Percentiles rank a stretch among this genome's conserved stretches.
Conservation (phyloP, 2,113 vertebrate genomes). For the Spermophilus dauricus region DNA sequence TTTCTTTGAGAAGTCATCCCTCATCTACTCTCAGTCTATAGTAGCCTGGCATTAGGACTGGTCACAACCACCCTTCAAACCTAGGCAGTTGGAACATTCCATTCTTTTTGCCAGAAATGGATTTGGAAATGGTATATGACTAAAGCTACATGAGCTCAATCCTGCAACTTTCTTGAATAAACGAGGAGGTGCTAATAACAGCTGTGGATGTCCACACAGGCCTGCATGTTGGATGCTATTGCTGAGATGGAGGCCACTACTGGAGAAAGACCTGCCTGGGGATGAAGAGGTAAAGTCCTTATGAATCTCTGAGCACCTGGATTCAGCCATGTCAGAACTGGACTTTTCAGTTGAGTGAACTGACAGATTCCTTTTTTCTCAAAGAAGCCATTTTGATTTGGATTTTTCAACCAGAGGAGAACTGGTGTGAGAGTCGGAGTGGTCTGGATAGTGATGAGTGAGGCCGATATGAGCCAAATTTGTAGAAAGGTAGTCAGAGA, state of each 20-base stretch:
- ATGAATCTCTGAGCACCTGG: background rate
- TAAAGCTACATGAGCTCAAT: background rate
- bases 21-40: background rate
- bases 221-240: accelerated
- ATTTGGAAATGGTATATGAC: background rate
- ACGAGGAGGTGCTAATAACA: background rate
- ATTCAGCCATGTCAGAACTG: background rate
- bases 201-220: no score
- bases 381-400: background rate
- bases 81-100: background rate
- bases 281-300: background rate
- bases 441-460: background rate
- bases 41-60: background rate
- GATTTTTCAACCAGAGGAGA: background rate
- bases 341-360: background rate
- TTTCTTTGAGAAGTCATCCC: background rate
- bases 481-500: background rate
- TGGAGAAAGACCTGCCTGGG: background rate
- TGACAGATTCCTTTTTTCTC: background rate
- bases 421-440: background rate
- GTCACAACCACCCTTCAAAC: background rate
- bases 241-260: background rate
- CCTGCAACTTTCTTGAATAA: background rate
- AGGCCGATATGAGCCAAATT: background rate
- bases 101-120: background rate